A percentile compares a stretch with the other conserved stretches of the same genome.
Conservation (phyloP, 1,140 invertebrate species). For the Tachypleus tridentatus region DNA sequence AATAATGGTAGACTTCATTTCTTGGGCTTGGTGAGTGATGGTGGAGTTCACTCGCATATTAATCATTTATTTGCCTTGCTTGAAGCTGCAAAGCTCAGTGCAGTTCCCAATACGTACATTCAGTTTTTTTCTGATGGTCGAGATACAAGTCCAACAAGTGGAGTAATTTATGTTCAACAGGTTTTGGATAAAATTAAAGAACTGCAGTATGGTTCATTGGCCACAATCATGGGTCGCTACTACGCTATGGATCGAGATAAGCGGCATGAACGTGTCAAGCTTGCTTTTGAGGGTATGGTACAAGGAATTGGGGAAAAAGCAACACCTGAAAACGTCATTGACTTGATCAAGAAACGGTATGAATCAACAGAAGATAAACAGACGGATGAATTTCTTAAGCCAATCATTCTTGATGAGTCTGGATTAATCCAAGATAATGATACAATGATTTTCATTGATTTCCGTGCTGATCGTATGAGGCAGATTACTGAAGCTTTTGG, state of each 20-base stretch:
- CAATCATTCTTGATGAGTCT: slow-evolving; percentile 34
- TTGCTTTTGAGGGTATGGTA: slow-evolving; percentile 40
- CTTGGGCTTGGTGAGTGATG: slow-evolving; percentile 37
- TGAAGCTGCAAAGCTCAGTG: slow-evolving; percentile 32
- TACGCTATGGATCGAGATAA: slow-evolving; percentile 44
- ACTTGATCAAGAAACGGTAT: slow-evolving; percentile 25
- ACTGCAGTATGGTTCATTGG: slow-evolving; percentile 34
- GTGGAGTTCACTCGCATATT: slow-evolving; percentile 41
- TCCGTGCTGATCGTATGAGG: slow-evolving; percentile 38
- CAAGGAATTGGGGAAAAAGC: slow-evolving; percentile 33
- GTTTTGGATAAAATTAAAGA: slow-evolving; percentile 21
- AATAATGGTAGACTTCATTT: slow-evolving; percentile 35
- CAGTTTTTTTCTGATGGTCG: slow-evolving; percentile 41
- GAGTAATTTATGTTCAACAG: slow-evolving; percentile 25
- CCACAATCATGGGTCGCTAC: slow-evolving; percentile 39
- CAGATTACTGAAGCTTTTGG: slow-evolving; percentile 37
- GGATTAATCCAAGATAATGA: slow-evolving; percentile 35
- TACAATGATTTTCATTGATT: slow-evolving; percentile 39
- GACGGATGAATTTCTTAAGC: slow-evolving; percentile 41
- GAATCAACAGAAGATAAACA: slow-evolving; percentile 17
- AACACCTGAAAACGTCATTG: slow-evolving; percentile 27
- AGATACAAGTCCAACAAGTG: slow-evolving; percentile 39
- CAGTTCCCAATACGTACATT: slow-evolving; percentile 35
- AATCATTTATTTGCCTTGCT: slow-evolving; percentile 37
- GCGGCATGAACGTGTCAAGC: slow-evolving; percentile 35